Evolutionary conservation across 2,888 invertebrate genomes (phyloP), one percentile per base, ranked within the genome.

Genomic region (Acanthococcus lagerstroemiae): DNA sequence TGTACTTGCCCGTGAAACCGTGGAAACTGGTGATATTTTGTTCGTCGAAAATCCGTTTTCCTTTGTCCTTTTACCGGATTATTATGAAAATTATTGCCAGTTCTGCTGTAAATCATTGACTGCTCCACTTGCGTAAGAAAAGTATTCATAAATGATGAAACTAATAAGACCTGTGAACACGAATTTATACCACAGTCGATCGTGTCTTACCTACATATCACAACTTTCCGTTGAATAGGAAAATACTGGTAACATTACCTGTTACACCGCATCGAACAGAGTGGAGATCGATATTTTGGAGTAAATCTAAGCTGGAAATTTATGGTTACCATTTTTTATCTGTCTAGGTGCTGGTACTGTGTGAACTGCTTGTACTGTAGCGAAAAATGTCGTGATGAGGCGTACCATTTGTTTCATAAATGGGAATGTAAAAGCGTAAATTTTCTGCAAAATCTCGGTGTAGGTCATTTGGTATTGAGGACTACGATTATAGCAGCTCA

Each of bases 11-110:
- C 80, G 77, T 12, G 77, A 79, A 67, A 74, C 78, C 30, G 79
- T 88, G 3, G 75, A 77, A 7, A 79, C 81, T 55, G 90, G 89
- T 0, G 86, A 89, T 71, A 78, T 87, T 0, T 75, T 95, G 45
- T 88, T 92, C 74, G 80, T 84, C 0, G 95, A 95, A 75, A 82
- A 84, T 71, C 88, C 94, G 0, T 88, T 86, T 74, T 83, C 88
- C 1, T 87, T 88, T 76, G 88, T 91, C 2, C 74, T 85, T 74
- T 80, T 82, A 12, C 78, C 81, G 9, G 81, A 82, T 67, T 74
- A 78, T 71, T 76, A 78, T 68, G 74, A 76, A 26, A 76, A 78
- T 70, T 76, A 81, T 74, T 95, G 94, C 74, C 86, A 88, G 71
- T 80, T 85, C 71, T 95, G 95, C 76, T 86, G 85, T 71, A 75